Conservation (phyloP, 2,888 invertebrate species). For the Phaedon cochleariae region DNA sequence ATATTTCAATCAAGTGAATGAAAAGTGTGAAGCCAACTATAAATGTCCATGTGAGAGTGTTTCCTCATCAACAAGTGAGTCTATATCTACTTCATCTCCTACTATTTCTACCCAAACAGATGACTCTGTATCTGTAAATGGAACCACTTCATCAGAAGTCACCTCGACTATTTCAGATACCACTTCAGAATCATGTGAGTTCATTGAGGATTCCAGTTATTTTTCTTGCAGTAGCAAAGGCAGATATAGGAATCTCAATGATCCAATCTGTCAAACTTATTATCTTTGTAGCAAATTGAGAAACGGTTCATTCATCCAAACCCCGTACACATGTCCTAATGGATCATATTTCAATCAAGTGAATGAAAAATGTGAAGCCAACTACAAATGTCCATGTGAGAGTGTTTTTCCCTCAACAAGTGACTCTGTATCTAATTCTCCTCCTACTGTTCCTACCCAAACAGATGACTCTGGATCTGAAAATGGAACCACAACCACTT, state of each 20-base stretch:
- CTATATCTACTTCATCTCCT: constrained; percentile 2
- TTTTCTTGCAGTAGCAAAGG: constrained; percentile 23
- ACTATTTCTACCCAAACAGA: not conserved
- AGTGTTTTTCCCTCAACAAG: constrained; percentile 46
- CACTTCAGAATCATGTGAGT: constrained; percentile 3
- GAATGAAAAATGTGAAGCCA: constrained; percentile 57
- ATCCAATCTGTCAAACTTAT: constrained; percentile 49
- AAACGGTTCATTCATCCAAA: constrained; percentile 55
- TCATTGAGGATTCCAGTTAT: constrained; percentile 26
- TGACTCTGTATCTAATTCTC: not conserved
- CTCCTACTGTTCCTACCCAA: not conserved
- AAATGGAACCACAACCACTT: no score
- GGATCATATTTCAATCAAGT: constrained; percentile 59
- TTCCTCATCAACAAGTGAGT: not conserved
- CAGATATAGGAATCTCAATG: constrained; percentile 60
- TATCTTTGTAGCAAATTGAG: constrained; percentile 42
- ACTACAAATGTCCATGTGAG: constrained; percentile 57
- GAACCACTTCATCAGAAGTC: constrained; percentile 7
- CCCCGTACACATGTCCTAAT: constrained; percentile 32
- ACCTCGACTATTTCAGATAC: no score
- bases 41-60: constrained; percentile 51
- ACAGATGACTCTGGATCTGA: not conserved
- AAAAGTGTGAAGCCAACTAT: constrained; percentile 60
- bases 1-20: no score
- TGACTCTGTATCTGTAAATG: not conserved